Conservation (phyloP, 2,797 vertebrate species). For the Gallinago solitaria region DNA sequence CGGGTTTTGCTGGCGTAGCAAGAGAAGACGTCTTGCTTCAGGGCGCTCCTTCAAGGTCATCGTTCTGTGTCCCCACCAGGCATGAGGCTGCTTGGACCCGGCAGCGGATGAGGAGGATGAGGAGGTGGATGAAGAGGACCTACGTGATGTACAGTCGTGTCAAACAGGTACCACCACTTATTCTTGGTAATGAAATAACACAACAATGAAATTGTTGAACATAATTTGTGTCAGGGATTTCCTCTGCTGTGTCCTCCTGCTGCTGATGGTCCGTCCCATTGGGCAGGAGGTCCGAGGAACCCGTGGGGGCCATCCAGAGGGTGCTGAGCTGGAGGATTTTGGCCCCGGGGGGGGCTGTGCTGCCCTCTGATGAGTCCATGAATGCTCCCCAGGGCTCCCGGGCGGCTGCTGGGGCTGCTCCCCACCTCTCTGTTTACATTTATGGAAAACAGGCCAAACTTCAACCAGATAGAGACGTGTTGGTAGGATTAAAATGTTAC, state of each 20-base stretch:
- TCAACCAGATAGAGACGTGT: neutral
- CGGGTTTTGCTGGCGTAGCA: fast-evolving
- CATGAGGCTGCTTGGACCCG: neutral
- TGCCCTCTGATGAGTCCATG: neutral
- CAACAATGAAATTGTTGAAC: neutral
- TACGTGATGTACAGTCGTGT: fast-evolving
- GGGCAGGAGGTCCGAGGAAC: neutral
- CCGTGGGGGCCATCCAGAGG: fast-evolving
- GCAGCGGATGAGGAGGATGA: neutral
- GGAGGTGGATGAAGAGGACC: neutral
- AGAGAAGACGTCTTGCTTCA: neutral
- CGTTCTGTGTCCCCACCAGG: neutral
- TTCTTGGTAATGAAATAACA: fast-evolving
- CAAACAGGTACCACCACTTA: neutral
- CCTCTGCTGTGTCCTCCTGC: neutral
- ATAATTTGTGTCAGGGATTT: neutral
- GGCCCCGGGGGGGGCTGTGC: neutral
- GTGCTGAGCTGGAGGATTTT: neutral
- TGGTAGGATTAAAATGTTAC: neutral
- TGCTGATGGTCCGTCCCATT: neutral
- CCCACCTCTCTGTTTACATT: neutral
- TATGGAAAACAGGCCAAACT: neutral
- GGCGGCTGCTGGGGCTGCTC: neutral
- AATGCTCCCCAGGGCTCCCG: neutral
- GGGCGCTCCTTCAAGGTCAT: neutral